Conservation (phyloP, 2,888 invertebrate species). For the Priapulus caudatus region DNA sequence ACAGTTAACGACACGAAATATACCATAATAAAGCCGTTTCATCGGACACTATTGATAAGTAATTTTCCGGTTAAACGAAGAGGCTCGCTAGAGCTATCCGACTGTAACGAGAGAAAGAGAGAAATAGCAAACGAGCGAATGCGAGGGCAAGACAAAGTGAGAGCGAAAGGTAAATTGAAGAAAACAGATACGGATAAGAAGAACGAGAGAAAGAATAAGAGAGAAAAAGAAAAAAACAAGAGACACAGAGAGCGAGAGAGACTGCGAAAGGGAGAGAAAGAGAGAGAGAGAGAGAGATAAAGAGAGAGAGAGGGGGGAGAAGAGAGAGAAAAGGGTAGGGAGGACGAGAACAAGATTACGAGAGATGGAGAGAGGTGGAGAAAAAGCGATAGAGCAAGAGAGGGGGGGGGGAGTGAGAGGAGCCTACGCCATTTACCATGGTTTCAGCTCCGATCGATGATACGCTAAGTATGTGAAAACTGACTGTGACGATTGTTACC, state of each 20-base stretch:
- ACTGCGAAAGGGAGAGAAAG: background rate
- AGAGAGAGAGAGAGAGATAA: too few species aligned
- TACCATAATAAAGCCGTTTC: too few species aligned
- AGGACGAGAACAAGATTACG: background rate
- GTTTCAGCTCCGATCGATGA: background rate
- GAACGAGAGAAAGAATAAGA: background rate
- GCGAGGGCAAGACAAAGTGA: too few species aligned
- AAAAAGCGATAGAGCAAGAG: too few species aligned
- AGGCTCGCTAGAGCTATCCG: too few species aligned
- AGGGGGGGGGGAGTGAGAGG: too few species aligned
- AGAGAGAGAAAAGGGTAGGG: background rate
- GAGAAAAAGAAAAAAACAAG: background rate
- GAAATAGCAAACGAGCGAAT: too few species aligned
- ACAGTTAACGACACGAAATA: too few species aligned
- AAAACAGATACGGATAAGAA: background rate
- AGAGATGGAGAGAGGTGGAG: background rate
- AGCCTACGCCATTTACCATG: background rate
- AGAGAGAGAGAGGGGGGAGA: background rate
- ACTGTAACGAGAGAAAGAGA: too few species aligned
- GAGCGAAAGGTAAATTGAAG: too few species aligned
- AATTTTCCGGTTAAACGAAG: too few species aligned
- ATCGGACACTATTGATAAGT: too few species aligned
- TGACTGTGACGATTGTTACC: background rate
- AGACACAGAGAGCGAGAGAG: background rate
- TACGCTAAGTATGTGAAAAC: background rate